Base-by-base conservation (phyloP, 2,888 invertebrate genomes). In the Acanthosepion pharaonis region DNA sequence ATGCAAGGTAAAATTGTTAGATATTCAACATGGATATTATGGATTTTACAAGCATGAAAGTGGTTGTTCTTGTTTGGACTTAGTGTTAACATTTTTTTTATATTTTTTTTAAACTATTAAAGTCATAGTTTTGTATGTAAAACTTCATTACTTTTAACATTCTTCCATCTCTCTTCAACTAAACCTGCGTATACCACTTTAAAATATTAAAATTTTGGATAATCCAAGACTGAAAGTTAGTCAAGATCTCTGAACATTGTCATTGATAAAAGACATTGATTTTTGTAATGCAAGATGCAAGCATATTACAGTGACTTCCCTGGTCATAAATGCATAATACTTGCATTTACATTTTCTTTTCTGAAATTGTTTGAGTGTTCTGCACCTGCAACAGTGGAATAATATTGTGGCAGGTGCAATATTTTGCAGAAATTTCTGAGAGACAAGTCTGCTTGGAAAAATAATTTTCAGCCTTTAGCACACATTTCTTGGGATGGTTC, bases 401-500 rank as follows among this genome's bases (percentile, higher is more conserved):
- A 78, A 78, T 78, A 78, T 33, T 33, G n/a, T 78, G n/a, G 78
- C 78, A 78, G 78, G 78, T 78, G n/a, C 5, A n/a, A 9, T 28
- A 78, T 8, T 78, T 64, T 78, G 28, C 28, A 78, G 78, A 78
- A 78, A 78, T 78, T n/a, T 78, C 78, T 25, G n/a, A n/a, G 78
- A 78, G 15, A 78, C 18, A 18, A n/a, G 78, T 78, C 33, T 78
- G 78, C 15, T 78, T 9, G 78, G 11, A 33, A 78, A 78, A 78
- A 78, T n/a, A n/a, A 78, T n/a, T 33, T 78, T 78, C 78, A 11
- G 15, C n/a, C n/a, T n/a, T n/a, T n/a, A 11, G n/a, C 78, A 11
- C 78, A n/a, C n/a, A 78, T 78, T 78, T 78, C 78, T n/a, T 78
- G 78, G n/a, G n/a, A 78, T 78, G 78, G n/a, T 78, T 78, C 33